Base-by-base conservation (phyloP, 2,113 vertebrate genomes). In the Pseudopipra pipra region DNA sequence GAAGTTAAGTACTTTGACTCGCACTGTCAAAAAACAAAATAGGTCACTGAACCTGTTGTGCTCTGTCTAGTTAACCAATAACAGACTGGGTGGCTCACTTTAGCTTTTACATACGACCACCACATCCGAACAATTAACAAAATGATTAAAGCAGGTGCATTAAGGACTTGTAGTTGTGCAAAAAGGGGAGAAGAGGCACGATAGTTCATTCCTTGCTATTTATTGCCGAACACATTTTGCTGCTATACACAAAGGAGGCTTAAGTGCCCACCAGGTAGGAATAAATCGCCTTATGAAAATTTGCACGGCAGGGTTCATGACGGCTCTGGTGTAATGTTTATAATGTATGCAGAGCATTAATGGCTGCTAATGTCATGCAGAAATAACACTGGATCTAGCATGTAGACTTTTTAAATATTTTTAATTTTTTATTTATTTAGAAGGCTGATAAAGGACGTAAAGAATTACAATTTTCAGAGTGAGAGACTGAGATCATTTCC, bases 1-100 rank as follows among this genome's bases (percentile, higher is more conserved):
- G 98, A 98, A 98, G 98, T 97, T 98, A 98, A 98, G 97, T 98
- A 96, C 98, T 98, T 98, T 98, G 98, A 97, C 98, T 98, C 27
- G 13, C 82, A 96, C 95, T 98, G 98, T 98, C 97, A 96, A 96
- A 97, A 98, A 98, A 95, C 95, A 98, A 97, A 97, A 91, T 98
- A 97, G 98, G 98, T 98, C 98, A 97, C 94, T 81, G 68, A 96
- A 98, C 97, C 97, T 98, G 97, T 98, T 97, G 97, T 97, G 96
- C 89, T 98, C 94, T 95, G 89, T 96, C 97, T 98, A 97, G 98
- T 98, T 98, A 98, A 97, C 97, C 96, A 97, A 84, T 97, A 97
- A 97, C 95, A 93, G 96, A 77, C 97, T 94, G 59, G 67, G 20
- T 7, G 35, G 58, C 84, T 96, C 78, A 63, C 92, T 85, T 93